phyloP scores from a whole-genome alignment of 2,888 invertebrate species.

The Biston stratarius region DNA sequence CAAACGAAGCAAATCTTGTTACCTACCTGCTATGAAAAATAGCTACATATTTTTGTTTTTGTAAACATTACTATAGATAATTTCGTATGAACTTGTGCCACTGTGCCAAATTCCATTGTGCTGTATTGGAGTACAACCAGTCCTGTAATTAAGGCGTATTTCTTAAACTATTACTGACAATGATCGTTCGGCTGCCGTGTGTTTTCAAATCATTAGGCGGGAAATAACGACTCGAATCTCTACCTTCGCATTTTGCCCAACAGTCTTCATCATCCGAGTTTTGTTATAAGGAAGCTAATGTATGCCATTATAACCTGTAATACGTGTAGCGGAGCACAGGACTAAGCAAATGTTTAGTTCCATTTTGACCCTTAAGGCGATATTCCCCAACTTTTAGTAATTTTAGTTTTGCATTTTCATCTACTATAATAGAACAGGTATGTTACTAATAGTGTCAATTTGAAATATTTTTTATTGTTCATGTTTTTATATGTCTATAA shows the following conservation, averaged over 20 bases:
- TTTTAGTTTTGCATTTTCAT: too few relatives aligned
- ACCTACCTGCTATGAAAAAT: too few relatives aligned
- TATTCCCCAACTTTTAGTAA: too few relatives aligned
- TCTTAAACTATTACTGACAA: constrained; percentile 64
- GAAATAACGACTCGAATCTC: constrained; percentile 31
- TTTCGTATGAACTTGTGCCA: constrained; percentile 6
- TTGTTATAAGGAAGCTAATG: constrained; percentile 36
- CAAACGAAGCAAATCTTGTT: too few relatives aligned
- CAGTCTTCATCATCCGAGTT: constrained; percentile 40
- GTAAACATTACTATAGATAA: not conserved
- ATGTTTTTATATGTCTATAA: too few relatives aligned
- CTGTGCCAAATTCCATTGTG: constrained; percentile 26
- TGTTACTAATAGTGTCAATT: too few relatives aligned
- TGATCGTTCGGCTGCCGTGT: constrained; percentile 62
- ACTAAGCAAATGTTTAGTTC: not conserved
- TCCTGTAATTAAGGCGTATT: constrained; percentile 67
- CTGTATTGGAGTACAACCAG: constrained; percentile 44
- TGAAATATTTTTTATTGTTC: too few relatives aligned
- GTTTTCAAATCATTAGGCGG: constrained; percentile 58
- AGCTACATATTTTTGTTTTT: too few relatives aligned
- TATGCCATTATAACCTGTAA: constrained; percentile 16
- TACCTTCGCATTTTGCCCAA: constrained; percentile 22
- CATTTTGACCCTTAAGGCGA: not conserved
- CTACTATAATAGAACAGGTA: too few relatives aligned
- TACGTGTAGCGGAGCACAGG: not conserved